A percentile compares a stretch with the other conserved stretches of the same genome.
phyloP scores from a whole-genome alignment of 2,797 vertebrate species.

The Heteromormyrus szaboi region DNA sequence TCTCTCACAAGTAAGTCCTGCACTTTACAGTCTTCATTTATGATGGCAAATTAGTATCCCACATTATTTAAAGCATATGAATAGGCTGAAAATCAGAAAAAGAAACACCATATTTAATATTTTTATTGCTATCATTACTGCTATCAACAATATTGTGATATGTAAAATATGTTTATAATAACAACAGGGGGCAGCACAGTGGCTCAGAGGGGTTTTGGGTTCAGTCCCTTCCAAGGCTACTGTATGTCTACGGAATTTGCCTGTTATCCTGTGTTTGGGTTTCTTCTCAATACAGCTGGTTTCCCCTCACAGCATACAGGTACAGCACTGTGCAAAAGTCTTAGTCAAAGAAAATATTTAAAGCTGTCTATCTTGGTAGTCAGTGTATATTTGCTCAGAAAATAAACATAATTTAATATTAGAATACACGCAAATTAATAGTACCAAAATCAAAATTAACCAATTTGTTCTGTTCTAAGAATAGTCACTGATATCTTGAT shows the following conservation, averaged over 20 bases:
- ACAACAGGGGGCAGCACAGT: not conserved
- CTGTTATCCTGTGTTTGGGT: not conserved
- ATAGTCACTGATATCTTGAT: not conserved
- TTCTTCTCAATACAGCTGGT: not conserved
- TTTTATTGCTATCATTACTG: not conserved
- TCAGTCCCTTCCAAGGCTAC: not conserved
- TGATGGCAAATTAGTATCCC: not conserved
- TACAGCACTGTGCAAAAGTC: not conserved
- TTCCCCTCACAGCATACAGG: not conserved
- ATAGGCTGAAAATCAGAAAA: not conserved
- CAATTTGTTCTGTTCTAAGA: not conserved
- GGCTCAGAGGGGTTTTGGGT: not conserved
- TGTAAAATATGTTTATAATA: not conserved
- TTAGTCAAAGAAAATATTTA: not conserved
- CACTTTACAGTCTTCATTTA: not conserved
- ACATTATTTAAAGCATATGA: not conserved
- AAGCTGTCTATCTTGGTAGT: not conserved
- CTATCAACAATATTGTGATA: not conserved
- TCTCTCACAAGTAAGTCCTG: constrained; percentile 86
- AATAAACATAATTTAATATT: not conserved
- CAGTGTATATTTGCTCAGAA: not conserved
- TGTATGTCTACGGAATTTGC: not conserved
- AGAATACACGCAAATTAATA: not conserved
- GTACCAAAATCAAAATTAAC: not conserved
- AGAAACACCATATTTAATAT: not conserved